Percentiles rank a stretch among this genome's conserved stretches.
Evolutionary conservation across 1,140 invertebrate species (phyloP).

Genomic region (Idris sp.): DNA sequence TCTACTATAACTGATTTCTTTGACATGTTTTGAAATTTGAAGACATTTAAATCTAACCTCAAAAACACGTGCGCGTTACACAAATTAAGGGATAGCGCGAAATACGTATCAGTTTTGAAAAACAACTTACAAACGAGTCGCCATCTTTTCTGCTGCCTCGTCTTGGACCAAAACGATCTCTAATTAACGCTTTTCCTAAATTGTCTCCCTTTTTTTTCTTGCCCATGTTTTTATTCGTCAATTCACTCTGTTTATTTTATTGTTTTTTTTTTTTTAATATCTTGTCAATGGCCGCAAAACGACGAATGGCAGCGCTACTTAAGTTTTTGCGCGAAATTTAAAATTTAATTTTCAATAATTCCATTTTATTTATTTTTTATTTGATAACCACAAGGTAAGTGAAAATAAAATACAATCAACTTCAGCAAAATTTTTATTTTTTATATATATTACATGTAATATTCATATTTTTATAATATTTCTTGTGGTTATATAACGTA

Average conservation of each 20-base stretch:
- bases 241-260: constrained; percentile 13
- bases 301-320: too few species aligned
- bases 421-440: too few species aligned
- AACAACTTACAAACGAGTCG: constrained; percentile 76
- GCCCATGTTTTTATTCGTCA: constrained; percentile 77
- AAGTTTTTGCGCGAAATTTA: neutral
- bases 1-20: too few species aligned
- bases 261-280: too few species aligned
- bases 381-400: too few species aligned
- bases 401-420: too few species aligned
- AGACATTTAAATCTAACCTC: constrained; percentile 7
- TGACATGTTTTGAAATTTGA: too few species aligned
- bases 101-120: constrained; percentile 9
- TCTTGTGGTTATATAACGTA: too few species aligned
- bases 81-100: neutral
- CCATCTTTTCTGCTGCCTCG: constrained; percentile 80
- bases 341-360: too few species aligned
- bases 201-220: constrained; percentile 80
- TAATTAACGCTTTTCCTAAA: constrained; percentile 86
- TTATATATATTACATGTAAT: too few species aligned
- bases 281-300: neutral
- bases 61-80: neutral
- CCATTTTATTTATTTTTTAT: too few species aligned
- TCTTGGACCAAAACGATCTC: constrained; percentile 84
- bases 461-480: too few species aligned